Base-by-base conservation (phyloP, 1,140 invertebrate species). In the Trichomalopsis sarcophagae region DNA sequence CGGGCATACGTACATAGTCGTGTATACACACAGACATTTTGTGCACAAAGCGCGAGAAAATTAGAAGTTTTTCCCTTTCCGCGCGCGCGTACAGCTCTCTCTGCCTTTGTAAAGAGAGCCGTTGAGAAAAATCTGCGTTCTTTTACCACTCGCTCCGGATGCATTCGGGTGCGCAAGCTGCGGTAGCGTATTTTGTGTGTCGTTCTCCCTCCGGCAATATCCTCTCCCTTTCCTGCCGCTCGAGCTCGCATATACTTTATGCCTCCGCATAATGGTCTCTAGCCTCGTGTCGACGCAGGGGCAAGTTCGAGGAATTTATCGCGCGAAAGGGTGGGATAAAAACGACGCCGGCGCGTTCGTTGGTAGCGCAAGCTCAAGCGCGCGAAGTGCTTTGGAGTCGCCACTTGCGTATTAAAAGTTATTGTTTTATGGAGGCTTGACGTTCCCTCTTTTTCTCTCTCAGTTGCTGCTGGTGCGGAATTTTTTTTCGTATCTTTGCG, bases 271-370 rank as follows among this genome's bases (percentile, higher is more conserved):
- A 82, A 82, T 82, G 71, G 81, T 55, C 27, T 73, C 69, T 81
- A 55, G 68, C 68, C 23, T 33, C 69, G 50, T 30, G 71, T 75
- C 73, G 73, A 62, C 21, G 21, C 17, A 17, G 55, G 21, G 78
- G 44, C 27, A 78, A 86, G 74, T 84, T 84, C 68, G 81, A 73
- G 36, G 79, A 78, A 74, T 74, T 78, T 84, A 84, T 79, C 50
- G 77, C n/a, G n/a, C 30, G 62, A 76, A 55, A 74, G 69, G 44
- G 75, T 77, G 82, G 21, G 74, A 66, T 7, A 75, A 47, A 74
- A n/a, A 55, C 40, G 44, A 17, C 27, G 47, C 14, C 27, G 36
- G 30, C 27, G 27, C 27, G 27, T 27, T 27, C 27, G 27, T 27
- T 27, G 27, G 27, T 27, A 27, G 27, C 27, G 27, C 27, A 27